Evolutionary conservation across 2,797 vertebrate genomes (phyloP).

Genomic region (Falco cherrug): DNA sequence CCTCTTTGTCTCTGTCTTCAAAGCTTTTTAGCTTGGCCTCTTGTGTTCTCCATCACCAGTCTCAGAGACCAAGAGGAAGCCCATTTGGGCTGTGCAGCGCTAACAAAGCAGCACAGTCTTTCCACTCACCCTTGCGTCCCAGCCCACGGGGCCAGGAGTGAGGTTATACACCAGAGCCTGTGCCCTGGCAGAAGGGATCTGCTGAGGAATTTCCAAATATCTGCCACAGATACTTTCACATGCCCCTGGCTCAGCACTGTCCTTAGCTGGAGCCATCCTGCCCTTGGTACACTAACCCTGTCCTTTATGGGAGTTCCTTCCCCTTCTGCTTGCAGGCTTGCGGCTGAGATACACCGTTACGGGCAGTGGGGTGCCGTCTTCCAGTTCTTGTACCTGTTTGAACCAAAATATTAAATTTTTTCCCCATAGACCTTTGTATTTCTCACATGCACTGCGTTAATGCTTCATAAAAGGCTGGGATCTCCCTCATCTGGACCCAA

Average conservation of each 20-base stretch:
- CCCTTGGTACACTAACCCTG: not conserved
- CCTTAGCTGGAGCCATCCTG: not conserved
- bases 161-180: not conserved
- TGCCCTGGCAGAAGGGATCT: not conserved
- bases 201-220: not conserved
- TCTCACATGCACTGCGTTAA: not conserved
- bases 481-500: not conserved
- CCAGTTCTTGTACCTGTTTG: not conserved
- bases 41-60: not conserved
- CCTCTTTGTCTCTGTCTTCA: not conserved
- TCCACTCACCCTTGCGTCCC: not conserved
- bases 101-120: not conserved
- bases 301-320: not conserved
- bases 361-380: not conserved
- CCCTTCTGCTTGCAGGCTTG: not conserved
- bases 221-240: not conserved
- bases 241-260: not conserved
- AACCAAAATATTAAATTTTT: not conserved
- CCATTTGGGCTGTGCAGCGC: not conserved
- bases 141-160: accelerated
- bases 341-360: not conserved
- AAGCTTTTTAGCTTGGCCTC: not conserved
- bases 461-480: not conserved
- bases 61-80: not conserved
- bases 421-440: not conserved